Evolutionary conservation across 2,797 vertebrate species (phyloP), one percentile per base, ranked within the genome.

Genomic region (Ciconia nigra): DNA sequence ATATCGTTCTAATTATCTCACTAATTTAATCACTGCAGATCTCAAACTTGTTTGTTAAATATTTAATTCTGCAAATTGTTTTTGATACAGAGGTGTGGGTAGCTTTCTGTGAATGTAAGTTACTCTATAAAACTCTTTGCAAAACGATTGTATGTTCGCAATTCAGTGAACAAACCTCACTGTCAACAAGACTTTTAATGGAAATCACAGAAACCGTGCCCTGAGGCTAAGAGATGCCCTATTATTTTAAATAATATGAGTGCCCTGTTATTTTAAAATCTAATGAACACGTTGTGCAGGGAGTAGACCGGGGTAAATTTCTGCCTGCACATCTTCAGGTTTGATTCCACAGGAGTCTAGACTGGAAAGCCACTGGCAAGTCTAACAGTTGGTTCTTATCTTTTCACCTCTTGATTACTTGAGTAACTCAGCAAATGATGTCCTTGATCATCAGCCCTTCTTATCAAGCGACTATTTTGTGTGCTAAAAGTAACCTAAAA

Each of bases 1-100:
- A 96, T 92, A 92, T 93, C 13, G 28, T 92, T 84, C 79, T 96
- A 97, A 96, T 96, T 96, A 94, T n/a, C 92, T 86, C 94, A 92
- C 92, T 93, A 96, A 96, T 97, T 95, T 96, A 95, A 95, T 96
- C 83, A 88, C 61, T 86, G 79, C 62, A 72, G n/a, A 74, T 95
- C 84, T 95, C 89, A 83, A 91, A 93, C 42, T 94, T 87, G 74
- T 93, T 96, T 94, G 93, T 79, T 92, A 96, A 96, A 90, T 91
- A 81, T 86, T 96, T 85, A 81, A 42, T 89, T 91, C 79, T 66
- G 59, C 54, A 91, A 94, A 92, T 90, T 76, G 79, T 89, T 95
- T 95, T 96, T 70, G 61, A 81, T 86, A 69, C 35, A 82, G 84
- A 80, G 85, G 89, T 76, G 82, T 76, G 89, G 55, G 67, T 63